Evolutionary conservation across 2,888 invertebrate species (phyloP), one percentile per base, ranked within the genome.

Genomic region (Agrochola circellaris): DNA sequence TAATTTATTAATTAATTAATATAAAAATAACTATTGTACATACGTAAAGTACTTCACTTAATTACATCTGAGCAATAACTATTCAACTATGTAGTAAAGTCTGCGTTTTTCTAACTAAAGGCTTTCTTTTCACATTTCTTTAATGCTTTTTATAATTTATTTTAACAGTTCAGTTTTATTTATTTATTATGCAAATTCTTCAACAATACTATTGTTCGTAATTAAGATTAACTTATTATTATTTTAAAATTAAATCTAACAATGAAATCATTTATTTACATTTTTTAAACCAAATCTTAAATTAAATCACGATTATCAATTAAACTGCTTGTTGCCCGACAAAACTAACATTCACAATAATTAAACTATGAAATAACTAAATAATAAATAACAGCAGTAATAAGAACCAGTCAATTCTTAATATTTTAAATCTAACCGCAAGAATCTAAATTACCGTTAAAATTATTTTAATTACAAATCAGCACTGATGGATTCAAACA

Each of bases 311-410:
- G 90, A 90, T 90, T 90, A 92, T 84, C 83, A 86, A 71, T 89
- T 87, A 87, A 90, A 89, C 86, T 89, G 89, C 83, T 88, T 89
- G 91, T 89, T 91, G 86, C 89, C 88, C 88, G 86, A 87, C 83
- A 88, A 85, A 83, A 81, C 85, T 89, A 89, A 84, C 73, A 76
- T 89, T 83, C 77, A 87, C 83, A 86, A 84, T 87, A 82, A 89
- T 86, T 87, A 89, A 88, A 81, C 77, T 87, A 85, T 75, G 48
- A 90, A 89, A 76, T 89, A 93, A 89, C 88, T 96, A 96, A 92
- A 96, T 93, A 96, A 96, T 96, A 96, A 96, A 96, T 96, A 96
- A 96, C 96, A 95, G 93, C 92, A 92, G 89, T 89, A 86, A 91
- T 91, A 92, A 91, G 91, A 93, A 93, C 94, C 94, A 95, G 95